phyloP scores from a whole-genome alignment of 2,113 vertebrate genomes.

The Mirounga angustirostris region DNA sequence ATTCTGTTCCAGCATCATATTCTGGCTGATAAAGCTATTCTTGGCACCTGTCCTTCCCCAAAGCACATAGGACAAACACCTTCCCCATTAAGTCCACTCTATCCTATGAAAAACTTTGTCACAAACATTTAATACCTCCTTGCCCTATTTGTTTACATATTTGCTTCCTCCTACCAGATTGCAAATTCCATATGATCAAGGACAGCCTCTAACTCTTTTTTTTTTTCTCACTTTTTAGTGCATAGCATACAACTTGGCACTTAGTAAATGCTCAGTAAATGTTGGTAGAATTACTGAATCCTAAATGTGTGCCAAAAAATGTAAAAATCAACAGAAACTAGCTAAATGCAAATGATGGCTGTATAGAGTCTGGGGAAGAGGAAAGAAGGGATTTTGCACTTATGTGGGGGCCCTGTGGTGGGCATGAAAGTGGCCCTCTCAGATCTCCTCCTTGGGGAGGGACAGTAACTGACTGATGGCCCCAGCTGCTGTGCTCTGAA shows the following conservation, averaged over 20 bases:
- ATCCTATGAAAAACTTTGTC: background rate
- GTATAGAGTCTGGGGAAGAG: background rate
- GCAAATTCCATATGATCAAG: background rate
- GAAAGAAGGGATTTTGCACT: background rate
- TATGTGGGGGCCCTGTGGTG: accelerated
- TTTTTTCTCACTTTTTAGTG: background rate
- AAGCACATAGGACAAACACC: no score
- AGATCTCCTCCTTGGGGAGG: background rate
- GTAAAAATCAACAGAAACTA: slow-evolving; percentile 14
- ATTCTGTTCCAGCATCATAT: background rate
- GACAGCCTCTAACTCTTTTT: background rate
- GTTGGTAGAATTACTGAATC: slow-evolving; percentile 43
- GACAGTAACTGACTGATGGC: no score
- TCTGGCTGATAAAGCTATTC: background rate
- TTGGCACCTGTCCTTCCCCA: background rate
- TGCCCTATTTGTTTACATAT: background rate
- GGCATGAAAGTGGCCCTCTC: accelerated
- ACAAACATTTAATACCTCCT: background rate
- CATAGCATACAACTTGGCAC: slow-evolving; percentile 35
- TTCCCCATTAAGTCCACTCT: background rate
- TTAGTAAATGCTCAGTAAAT: slow-evolving; percentile 56
- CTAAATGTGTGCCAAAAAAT: slow-evolving; percentile 31
- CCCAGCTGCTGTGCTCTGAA: background rate
- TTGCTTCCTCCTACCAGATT: background rate
- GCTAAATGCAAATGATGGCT: background rate